Evolutionary conservation across 2,888 invertebrate genomes (phyloP).

Genomic region (Luffia ferchaultella): DNA sequence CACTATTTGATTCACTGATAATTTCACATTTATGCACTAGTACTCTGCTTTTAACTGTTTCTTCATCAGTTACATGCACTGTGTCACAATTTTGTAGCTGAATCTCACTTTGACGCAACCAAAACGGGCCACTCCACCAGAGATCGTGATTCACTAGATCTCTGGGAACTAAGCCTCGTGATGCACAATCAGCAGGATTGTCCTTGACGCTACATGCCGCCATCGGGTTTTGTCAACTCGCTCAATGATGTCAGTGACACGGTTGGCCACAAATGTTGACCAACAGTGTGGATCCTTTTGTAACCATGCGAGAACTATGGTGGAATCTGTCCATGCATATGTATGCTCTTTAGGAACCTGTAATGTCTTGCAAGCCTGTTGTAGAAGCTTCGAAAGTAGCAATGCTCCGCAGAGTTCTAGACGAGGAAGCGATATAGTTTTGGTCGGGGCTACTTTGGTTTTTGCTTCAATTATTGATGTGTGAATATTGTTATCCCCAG

Average conservation of each 20-base stretch:
- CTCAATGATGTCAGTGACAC: slow-evolving; percentile 17
- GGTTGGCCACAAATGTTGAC: slow-evolving; percentile 20
- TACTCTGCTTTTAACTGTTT: too few relatives aligned
- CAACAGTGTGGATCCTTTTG: slow-evolving; percentile 16
- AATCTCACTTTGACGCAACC: neutral
- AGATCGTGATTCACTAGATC: slow-evolving; percentile 9
- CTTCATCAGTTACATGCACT: too few relatives aligned
- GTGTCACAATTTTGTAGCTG: neutral
- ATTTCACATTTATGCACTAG: too few relatives aligned
- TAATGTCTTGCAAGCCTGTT: too few relatives aligned
- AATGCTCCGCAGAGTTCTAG: slow-evolving; percentile 17
- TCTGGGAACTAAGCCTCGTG: slow-evolving; percentile 16
- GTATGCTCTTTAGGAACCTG: too few relatives aligned
- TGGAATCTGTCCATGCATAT: slow-evolving; percentile 19
- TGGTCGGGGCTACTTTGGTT: slow-evolving; percentile 16
- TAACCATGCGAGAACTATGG: slow-evolving; percentile 19
- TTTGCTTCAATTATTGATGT: too few relatives aligned
- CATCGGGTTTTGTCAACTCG: slow-evolving; percentile 12
- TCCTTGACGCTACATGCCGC: slow-evolving; percentile 15
- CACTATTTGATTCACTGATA: too few relatives aligned
- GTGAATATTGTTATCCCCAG: slow-evolving; percentile 16
- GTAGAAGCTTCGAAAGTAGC: neutral
- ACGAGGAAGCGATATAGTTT: slow-evolving; percentile 15
- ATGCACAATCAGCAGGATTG: slow-evolving; percentile 22
- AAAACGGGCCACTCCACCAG: slow-evolving; percentile 14